Percentiles rank a stretch among this genome's conserved stretches.
Evolutionary conservation across 2,888 invertebrate genomes (phyloP).

Genomic region (Ophion ellenae): DNA sequence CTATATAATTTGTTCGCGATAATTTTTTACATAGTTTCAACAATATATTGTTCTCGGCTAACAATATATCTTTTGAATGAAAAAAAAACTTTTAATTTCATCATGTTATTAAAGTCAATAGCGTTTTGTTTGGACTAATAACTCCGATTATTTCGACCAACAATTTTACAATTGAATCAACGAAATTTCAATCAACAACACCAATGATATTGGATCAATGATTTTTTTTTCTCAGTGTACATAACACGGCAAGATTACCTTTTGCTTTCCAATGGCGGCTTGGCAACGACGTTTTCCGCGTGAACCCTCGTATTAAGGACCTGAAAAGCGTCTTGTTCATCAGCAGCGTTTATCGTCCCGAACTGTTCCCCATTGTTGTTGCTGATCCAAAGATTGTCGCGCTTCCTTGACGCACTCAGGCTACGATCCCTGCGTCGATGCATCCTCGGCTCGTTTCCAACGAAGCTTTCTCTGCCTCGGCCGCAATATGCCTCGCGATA

Average conservation of each 20-base stretch:
- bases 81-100: too few species aligned
- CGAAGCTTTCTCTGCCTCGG: slow-evolving; percentile 60
- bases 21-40: too few species aligned
- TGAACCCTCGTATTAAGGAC: slow-evolving; percentile 77
- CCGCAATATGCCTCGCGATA: slow-evolving; percentile 83
- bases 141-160: too few species aligned
- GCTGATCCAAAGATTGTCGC: slow-evolving; percentile 76
- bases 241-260: slow-evolving; percentile 70
- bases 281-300: slow-evolving; percentile 77
- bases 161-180: too few species aligned
- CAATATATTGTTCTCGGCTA: too few species aligned
- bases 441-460: slow-evolving; percentile 68
- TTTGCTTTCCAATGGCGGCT: slow-evolving; percentile 77
- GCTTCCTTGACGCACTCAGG: slow-evolving; percentile 75
- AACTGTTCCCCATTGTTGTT: slow-evolving; percentile 76
- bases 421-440: slow-evolving; percentile 75
- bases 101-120: too few species aligned
- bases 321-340: slow-evolving; percentile 79
- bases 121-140: too few species aligned
- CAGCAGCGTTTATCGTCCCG: slow-evolving; percentile 73
- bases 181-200: too few species aligned
- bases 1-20: too few species aligned
- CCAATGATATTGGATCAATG: too few species aligned
- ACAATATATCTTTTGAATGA: too few species aligned
- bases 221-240: neutral